Conservation (phyloP, 2,113 vertebrate genomes). For the Semicossyphus pulcher region DNA sequence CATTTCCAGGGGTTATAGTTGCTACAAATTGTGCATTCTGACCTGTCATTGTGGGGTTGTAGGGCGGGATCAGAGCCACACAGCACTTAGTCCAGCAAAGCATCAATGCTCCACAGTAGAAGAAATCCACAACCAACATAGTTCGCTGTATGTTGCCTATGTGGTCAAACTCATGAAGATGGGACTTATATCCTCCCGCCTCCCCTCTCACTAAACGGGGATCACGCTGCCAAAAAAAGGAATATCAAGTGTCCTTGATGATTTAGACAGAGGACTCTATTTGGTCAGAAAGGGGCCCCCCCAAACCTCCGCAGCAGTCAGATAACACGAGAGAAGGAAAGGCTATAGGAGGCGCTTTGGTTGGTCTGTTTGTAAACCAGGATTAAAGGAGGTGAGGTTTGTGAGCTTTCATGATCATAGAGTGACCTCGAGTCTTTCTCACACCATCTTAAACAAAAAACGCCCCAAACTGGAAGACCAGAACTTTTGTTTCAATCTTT, state of each 20-base stretch:
- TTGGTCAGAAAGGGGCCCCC: constrained; percentile 10
- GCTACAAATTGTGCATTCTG: not conserved
- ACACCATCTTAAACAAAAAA: not conserved
- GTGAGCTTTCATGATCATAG: not conserved
- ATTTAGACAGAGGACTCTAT: constrained; percentile 14
- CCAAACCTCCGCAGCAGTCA: not conserved
- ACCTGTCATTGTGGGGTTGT: constrained; percentile 63
- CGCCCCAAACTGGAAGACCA: not conserved
- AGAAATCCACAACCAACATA: constrained; percentile 34
- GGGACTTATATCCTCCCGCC: constrained; percentile 59
- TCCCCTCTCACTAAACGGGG: constrained; percentile 37
- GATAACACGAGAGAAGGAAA: not conserved
- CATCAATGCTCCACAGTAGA: constrained; percentile 38
- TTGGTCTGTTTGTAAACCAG: too few relatives aligned
- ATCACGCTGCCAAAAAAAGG: constrained; percentile 56
- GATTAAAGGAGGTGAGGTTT: too few relatives aligned
- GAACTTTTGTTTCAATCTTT: not conserved
- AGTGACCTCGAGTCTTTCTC: not conserved
- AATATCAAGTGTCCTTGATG: constrained; percentile 71
- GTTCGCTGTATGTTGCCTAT: not conserved
- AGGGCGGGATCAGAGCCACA: constrained; percentile 19
- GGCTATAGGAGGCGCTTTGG: too few relatives aligned
- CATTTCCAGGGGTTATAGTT: not conserved
- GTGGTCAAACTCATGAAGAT: constrained; percentile 23
- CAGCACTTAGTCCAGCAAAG: constrained; percentile 46